Conservation (phyloP, 2,113 vertebrate species). For the Platycercus adscitus region DNA sequence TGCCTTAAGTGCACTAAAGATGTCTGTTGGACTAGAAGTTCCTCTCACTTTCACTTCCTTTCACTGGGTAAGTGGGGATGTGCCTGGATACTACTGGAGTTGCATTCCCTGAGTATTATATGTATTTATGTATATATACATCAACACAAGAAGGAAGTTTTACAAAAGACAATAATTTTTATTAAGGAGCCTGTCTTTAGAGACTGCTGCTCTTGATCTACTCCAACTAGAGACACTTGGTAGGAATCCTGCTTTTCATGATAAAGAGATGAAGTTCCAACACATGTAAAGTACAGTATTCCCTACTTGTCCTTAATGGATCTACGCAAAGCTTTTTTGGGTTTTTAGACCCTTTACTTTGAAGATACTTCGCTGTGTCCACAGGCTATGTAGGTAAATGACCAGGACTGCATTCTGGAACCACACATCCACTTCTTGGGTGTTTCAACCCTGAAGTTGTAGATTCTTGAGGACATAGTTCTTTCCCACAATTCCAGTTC, state of each 20-base stretch:
- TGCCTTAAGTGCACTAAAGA: neutral
- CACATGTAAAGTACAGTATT: neutral
- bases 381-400: neutral
- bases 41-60: neutral
- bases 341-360: neutral
- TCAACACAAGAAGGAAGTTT: neutral
- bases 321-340: neutral
- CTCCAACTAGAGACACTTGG: neutral
- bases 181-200: neutral
- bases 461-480: neutral
- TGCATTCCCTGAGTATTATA: fast-evolving
- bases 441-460: neutral
- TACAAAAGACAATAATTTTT: neutral
- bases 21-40: neutral
- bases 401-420: neutral
- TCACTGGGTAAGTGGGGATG: neutral
- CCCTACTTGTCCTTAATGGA: neutral
- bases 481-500: neutral
- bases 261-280: neutral
- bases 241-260: neutral
- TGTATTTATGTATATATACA: neutral
- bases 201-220: neutral
- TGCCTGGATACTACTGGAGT: neutral
- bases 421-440: neutral
- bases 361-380: neutral